Evolutionary conservation across 1,140 invertebrate species (phyloP), one percentile per base, ranked within the genome.

Genomic region (Chelonus insularis): DNA sequence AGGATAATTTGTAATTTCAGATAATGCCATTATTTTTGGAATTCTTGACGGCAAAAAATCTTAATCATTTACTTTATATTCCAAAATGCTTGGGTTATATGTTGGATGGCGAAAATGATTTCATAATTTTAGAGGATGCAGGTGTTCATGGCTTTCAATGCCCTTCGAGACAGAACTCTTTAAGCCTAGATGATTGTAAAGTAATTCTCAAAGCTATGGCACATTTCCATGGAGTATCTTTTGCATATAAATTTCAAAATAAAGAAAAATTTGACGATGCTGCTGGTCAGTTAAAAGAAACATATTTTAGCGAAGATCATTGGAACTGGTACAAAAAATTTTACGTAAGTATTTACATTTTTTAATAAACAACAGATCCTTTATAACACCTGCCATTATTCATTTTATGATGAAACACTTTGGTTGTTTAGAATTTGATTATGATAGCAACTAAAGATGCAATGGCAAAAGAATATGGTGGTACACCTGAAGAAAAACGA

Each of bases 231-330:
- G 88, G 86, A 2, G 67, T 90, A 4, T 87, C 87, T 1, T 84
- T 90, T 59, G 89, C 88, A 0, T 86, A 86, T 66, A 88, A 83
- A 74, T 84, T 89, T 60, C 83, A 89, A 64, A 71, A 87, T n/a
- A 82, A 83, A 1, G 73, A 85, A 11, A 74, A 82, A 48, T 90
- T 88, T 68, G 63, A 81, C 39, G 67, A 79, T 56, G 73, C 86
- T 0, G 76, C 68, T 4, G 70, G 70, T 18, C 52, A 60, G 37
- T 68, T 83, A 3, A 52, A 71, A 59, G 83, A 89, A 75, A 85
- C 83, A 0, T 91, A 90, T 66, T 89, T 87, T 64, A 68, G 79
- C 39, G 77, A 84, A 9, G 73, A 81, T 34, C 70, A 82, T 2
- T 83, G 85, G 71, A 69, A 79, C 16, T 91, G 89, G 89, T 90